These are phyloP conservation scores for Galerucella nymphaeae DNA, from an alignment of 2,888 invertebrate species.

Conservation along the genomic window DNA sequence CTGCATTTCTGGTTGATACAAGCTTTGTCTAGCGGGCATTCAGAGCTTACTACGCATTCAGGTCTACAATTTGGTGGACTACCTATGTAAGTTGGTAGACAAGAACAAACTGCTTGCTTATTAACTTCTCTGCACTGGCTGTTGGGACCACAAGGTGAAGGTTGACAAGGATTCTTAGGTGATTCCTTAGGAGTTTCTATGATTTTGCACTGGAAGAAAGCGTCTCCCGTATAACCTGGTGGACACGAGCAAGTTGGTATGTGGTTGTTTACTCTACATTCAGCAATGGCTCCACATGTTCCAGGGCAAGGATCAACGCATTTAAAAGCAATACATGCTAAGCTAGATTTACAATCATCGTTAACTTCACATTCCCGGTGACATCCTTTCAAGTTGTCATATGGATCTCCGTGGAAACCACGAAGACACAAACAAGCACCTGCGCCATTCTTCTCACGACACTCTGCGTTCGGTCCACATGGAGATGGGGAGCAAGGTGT, in stretches of 20 bases:
- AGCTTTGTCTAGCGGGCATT: slow-evolving; percentile 84
- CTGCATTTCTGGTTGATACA: slow-evolving; percentile 88
- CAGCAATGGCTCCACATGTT: slow-evolving; percentile 83
- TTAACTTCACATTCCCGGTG: slow-evolving; percentile 83
- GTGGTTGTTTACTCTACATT: slow-evolving; percentile 82
- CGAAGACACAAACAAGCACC: slow-evolving; percentile 86
- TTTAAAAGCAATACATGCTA: slow-evolving; percentile 84
- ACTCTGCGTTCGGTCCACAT: slow-evolving; percentile 87
- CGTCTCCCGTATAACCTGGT: slow-evolving; percentile 82
- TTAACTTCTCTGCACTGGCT: slow-evolving; percentile 85
- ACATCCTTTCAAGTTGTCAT: slow-evolving; percentile 75
- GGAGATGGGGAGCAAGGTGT: slow-evolving; percentile 86
- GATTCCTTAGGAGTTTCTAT: slow-evolving; percentile 63
- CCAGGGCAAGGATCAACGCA: slow-evolving; percentile 88
- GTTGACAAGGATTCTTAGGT: slow-evolving; percentile 78
- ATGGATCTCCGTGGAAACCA: slow-evolving; percentile 86
- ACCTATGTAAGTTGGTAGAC: slow-evolving; percentile 81
- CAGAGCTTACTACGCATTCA: slow-evolving; percentile 88
- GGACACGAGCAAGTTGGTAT: slow-evolving; percentile 83
- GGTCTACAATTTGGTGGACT: slow-evolving; percentile 85
- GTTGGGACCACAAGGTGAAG: slow-evolving; percentile 89
- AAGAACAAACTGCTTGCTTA: slow-evolving; percentile 86
- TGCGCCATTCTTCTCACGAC: slow-evolving; percentile 83
- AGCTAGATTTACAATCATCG: slow-evolving; percentile 76
- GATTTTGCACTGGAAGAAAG: slow-evolving; percentile 80